Base-by-base conservation (phyloP, 2,888 invertebrate species). In the Chironomus riparius region DNA sequence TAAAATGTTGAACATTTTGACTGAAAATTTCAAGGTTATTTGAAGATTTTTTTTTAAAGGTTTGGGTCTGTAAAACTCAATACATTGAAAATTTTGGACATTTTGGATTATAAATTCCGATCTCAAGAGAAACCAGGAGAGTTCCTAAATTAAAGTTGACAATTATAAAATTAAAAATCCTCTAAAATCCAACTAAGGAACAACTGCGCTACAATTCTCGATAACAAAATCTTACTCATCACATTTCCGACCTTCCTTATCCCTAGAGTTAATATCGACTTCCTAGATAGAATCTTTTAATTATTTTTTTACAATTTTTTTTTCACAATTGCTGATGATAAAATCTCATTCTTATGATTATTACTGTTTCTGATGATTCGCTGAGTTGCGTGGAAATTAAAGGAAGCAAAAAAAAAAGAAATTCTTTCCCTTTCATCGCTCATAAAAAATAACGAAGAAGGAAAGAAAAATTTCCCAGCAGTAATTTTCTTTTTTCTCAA, bases 281-380 rank as follows among this genome's bases (percentile, higher is more conserved):
- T 56, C 18, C 24, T 65, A 65, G 47, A 13, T 48, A 38, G 74
- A 74, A 74, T 74, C 74, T 74, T 74, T 74, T 74, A 74, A 74
- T 74, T 74, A 74, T 74, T 74, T 65, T 65, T 65, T 68, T 74
- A 47, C 65, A 22, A 28, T 48, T 48, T 74, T 21, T 74, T 47
- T 62, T 21, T 62, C 18, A 24, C 24, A 24, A 24, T 13, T 70
- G 47, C 50, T 56, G 74, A 65, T 68, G 47, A 74, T 74, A 74
- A 74, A 74, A 38, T 74, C 74, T 68, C 74, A 47, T 74, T 74
- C 47, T 68, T 74, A 74, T 74, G 74, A 74, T 74, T 74, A 74
- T 74, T 74, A 74, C 74, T 68, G 74, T 47, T 18, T 47, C 10
- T 74, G 74, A 74, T 68, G 47, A 56, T n/a, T 24, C 72, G 18